A percentile compares a stretch with the other conserved stretches of the same genome.
These are phyloP conservation scores for Lasioglossum malachurum DNA, from an alignment of 2,888 invertebrate species.

Conservation along the genomic window DNA sequence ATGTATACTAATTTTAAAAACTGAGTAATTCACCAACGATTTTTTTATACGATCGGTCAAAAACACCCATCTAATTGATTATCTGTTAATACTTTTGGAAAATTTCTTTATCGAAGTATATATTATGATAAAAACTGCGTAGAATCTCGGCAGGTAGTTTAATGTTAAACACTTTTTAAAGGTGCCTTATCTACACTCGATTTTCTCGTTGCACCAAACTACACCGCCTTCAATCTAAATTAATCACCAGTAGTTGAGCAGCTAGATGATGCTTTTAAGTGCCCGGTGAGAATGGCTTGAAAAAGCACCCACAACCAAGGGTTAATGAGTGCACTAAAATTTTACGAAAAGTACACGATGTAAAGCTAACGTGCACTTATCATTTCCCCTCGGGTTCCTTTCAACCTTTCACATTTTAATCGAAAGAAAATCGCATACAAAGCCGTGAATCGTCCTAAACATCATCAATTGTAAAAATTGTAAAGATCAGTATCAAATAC, in stretches of 20 bases:
- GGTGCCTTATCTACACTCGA: neutral
- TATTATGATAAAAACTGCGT: neutral
- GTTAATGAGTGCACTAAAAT: neutral
- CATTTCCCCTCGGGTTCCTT: neutral
- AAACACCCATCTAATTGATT: no score
- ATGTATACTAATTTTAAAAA: no score
- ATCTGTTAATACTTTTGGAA: neutral
- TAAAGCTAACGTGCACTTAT: neutral
- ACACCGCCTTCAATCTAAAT: neutral
- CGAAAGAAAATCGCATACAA: neutral
- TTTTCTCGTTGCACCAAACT: neutral
- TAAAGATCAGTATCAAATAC: no score
- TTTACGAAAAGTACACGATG: neutral
- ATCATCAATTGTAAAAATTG: neutral
- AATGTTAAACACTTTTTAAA: neutral
- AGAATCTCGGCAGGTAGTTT: neutral
- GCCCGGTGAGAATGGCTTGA: neutral
- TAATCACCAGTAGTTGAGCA: neutral
- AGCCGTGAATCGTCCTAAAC: neutral
- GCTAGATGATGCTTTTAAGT: neutral
- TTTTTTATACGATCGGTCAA: no score
- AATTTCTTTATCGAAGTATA: neutral
- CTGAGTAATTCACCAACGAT: no score
- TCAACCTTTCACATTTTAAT: neutral
- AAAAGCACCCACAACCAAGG: neutral